Evolutionary conservation across 2,888 invertebrate genomes (phyloP).

Genomic region (Dryobotodes eremita): DNA sequence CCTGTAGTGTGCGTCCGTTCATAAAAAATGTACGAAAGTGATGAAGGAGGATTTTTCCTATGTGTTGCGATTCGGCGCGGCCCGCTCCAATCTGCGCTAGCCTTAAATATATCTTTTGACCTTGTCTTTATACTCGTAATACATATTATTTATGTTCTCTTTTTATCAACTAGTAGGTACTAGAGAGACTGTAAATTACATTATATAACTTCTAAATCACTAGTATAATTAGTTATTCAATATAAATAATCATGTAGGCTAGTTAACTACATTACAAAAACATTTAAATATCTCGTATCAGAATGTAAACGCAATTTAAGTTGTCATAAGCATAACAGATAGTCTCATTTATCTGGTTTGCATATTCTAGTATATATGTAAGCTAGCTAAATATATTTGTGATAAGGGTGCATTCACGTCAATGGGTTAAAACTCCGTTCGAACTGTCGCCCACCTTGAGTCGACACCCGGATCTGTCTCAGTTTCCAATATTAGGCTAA

Average conservation of each 20-base stretch:
- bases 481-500: not conserved
- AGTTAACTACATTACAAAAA: not conserved
- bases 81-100: not conserved
- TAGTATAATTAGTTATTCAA: not conserved
- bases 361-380: not conserved
- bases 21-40: not conserved
- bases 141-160: not conserved
- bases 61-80: not conserved
- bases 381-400: not conserved
- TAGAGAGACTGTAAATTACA: not conserved
- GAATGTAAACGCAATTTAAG: not conserved
- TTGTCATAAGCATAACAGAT: too few relatives aligned
- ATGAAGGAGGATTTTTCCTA: not conserved
- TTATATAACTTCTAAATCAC: not conserved
- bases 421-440: conserved; percentile 9
- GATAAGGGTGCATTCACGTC: not conserved
- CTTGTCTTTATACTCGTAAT: not conserved
- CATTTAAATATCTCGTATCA: not conserved
- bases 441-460: not conserved
- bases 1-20: not conserved
- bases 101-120: not conserved
- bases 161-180: not conserved
- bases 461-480: not conserved
- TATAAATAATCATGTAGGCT: not conserved
- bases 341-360: not conserved